Evolutionary conservation across 2,113 vertebrate genomes (phyloP), one percentile per base, ranked within the genome.

Genomic region (Cichladusa arquata): DNA sequence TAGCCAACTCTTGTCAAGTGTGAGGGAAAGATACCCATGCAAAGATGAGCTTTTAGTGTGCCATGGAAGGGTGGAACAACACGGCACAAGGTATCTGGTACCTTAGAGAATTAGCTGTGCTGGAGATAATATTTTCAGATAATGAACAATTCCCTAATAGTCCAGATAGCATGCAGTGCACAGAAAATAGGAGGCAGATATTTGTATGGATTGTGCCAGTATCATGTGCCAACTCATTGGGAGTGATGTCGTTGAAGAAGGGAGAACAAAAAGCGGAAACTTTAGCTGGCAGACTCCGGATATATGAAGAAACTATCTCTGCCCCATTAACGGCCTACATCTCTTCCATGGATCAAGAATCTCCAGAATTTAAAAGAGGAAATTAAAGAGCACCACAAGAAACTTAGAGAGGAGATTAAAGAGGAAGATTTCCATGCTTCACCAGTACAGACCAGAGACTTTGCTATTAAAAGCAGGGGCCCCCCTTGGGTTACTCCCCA

Each of bases 151-250:
- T 67, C 20, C 36, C 25, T 76, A 50, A 76, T 22, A 50, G 50
- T 36, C 8, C 26, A 51, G 34, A 66, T 2, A 31, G 13, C 1
- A 0, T 76, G 31, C 53, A 76, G 34, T 34, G 71, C 19, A 66
- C 31, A 42, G 6, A 57, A 76, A 76, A 42, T 20, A 25, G 6
- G 71, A n/a, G 31, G 13, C 19, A 50, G 34, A 42, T 57, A 22
- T 67, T 42, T 0, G 0, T 50, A 18, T 36, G 14, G 61, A 31
- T 50, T 25, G 22, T 0, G 0, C 38, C 25, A 58, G 36, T 0
- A 0, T 76, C 1, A 0, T 76, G 17, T 12, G 5, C 25, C 61
- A 20, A 1, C 6, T 31, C 25, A 17, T 6, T 50, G 44, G 16
- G 31, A 34, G 14, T 36, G 31, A 58, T 50, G 11, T 58, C 20